These are phyloP conservation scores for Celastrina argiolus DNA, from an alignment of 2,888 invertebrate species.

Conservation along the genomic window DNA sequence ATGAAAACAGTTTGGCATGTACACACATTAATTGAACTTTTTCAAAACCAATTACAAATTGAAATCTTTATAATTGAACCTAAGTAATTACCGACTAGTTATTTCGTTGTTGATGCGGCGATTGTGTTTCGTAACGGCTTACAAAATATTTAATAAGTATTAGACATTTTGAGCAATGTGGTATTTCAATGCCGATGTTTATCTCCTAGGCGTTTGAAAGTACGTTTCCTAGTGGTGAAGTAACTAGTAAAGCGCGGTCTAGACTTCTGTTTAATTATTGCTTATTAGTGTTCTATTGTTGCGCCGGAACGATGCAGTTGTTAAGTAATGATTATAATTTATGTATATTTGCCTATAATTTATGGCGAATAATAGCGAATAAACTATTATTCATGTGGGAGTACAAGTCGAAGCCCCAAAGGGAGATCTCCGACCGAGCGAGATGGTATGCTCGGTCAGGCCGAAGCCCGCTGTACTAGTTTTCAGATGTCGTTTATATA, in stretches of 20 bases:
- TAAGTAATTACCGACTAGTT: background rate
- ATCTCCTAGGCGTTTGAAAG: conserved; percentile 12
- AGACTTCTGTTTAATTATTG: background rate
- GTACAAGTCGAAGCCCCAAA: too few species aligned
- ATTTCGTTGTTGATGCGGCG: background rate
- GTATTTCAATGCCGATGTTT: conserved; percentile 14
- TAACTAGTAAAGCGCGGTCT: background rate
- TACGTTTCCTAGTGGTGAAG: background rate
- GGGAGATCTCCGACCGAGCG: too few species aligned
- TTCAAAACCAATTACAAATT: conserved; percentile 3
- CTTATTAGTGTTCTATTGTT: background rate
- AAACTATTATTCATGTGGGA: too few species aligned
- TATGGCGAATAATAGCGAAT: too few species aligned
- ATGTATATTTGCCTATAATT: too few species aligned
- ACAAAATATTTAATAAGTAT: conserved; percentile 21
- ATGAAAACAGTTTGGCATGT: background rate
- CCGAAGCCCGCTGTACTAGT: too few species aligned
- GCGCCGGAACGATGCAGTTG: too few species aligned
- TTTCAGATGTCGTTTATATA: too few species aligned
- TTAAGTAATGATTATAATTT: too few species aligned
- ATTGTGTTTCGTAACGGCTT: conserved; percentile 11
- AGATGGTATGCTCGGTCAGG: too few species aligned
- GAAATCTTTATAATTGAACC: conserved; percentile 1
- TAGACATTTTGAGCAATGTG: conserved; percentile 13
- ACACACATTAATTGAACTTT: background rate